Conservation (phyloP, 2,113 vertebrate species). For the Lycaon pictus region DNA sequence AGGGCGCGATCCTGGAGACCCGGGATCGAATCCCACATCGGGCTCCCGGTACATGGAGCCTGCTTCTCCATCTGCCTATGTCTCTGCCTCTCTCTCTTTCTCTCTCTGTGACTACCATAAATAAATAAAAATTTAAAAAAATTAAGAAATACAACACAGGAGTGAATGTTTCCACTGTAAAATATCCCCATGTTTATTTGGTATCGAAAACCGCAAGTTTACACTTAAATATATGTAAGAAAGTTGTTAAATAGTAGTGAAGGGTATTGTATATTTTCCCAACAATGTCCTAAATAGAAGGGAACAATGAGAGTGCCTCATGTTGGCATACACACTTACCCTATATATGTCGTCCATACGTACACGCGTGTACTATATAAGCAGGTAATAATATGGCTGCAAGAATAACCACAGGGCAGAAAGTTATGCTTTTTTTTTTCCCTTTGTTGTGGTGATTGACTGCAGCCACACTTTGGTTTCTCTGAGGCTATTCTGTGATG, state of each 20-base stretch:
- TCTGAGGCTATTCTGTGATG: neutral
- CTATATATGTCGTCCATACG: neutral
- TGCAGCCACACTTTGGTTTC: rapidly evolving
- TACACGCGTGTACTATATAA: too few relatives aligned
- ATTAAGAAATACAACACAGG: neutral
- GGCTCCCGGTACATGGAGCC: too few relatives aligned
- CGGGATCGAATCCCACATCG: too few relatives aligned
- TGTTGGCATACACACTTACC: neutral
- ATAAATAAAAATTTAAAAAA: too few relatives aligned
- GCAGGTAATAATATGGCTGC: too few relatives aligned
- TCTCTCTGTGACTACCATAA: too few relatives aligned
- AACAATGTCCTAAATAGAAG: neutral
- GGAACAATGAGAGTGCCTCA: neutral
- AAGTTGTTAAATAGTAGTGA: neutral
- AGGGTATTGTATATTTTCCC: neutral
- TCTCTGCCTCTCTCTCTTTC: too few relatives aligned
- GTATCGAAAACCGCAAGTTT: neutral
- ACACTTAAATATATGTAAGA: neutral
- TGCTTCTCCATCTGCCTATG: too few relatives aligned
- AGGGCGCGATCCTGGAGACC: too few relatives aligned
- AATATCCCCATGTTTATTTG: neutral
- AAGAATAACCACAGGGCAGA: neutral
- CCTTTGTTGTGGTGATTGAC: too few relatives aligned
- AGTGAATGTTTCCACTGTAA: neutral
- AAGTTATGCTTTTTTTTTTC: neutral